Evolutionary conservation across 2,888 invertebrate species (phyloP).

Genomic region (Tyria jacobaeae): DNA sequence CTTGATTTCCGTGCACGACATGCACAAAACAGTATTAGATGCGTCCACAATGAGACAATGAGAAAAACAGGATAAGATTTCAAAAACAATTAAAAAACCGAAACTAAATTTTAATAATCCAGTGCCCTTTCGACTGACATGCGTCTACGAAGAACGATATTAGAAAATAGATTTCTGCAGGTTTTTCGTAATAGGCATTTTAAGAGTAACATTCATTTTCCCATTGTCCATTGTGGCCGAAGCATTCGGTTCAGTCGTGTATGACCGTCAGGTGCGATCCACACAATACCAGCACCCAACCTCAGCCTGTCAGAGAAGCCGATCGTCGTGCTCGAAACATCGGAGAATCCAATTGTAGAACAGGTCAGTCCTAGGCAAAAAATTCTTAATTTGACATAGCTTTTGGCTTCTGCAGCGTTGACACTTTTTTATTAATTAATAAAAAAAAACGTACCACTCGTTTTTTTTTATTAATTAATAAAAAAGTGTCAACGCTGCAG

Average conservation of each 20-base stretch:
- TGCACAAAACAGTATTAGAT: slow-evolving; percentile 27
- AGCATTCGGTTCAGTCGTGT: slow-evolving; percentile 65
- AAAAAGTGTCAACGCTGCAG: not conserved
- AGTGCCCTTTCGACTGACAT: not conserved
- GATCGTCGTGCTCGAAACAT: slow-evolving; percentile 76
- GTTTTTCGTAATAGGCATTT: not conserved
- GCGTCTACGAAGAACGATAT: too few relatives aligned
- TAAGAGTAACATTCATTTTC: slow-evolving; percentile 26
- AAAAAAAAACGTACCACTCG: too few relatives aligned
- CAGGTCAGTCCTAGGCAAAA: slow-evolving; percentile 54
- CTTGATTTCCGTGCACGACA: slow-evolving; percentile 54
- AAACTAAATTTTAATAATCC: too few relatives aligned
- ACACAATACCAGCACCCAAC: slow-evolving; percentile 95
- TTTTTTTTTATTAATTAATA: too few relatives aligned
- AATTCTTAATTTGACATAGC: not conserved
- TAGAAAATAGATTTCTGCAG: not conserved
- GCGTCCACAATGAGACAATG: slow-evolving; percentile 47
- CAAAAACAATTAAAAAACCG: not conserved
- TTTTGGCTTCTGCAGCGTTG: not conserved
- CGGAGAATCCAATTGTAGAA: slow-evolving; percentile 55
- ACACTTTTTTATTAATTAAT: too few relatives aligned
- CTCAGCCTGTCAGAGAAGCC: slow-evolving; percentile 90
- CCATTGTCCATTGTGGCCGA: slow-evolving; percentile 62
- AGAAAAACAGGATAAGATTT: slow-evolving; percentile 10
- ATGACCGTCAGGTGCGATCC: slow-evolving; percentile 90